phyloP scores from a whole-genome alignment of 2,888 invertebrate genomes.

The Drosophila bunnanda region DNA sequence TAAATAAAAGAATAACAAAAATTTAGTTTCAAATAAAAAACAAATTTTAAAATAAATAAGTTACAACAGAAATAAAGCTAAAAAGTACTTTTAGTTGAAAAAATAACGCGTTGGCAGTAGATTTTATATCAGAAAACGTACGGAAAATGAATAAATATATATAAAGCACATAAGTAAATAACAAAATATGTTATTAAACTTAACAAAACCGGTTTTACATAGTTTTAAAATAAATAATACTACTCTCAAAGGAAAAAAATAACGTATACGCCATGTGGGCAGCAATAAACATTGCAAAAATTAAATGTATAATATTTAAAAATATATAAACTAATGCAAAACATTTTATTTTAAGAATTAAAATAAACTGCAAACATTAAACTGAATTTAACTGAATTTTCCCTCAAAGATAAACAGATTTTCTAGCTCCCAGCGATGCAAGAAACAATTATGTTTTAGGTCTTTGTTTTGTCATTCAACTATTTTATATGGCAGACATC shows the following conservation, averaged over 20 bases:
- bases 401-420: background rate
- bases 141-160: background rate
- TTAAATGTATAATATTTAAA: background rate
- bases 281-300: background rate
- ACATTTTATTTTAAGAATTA: background rate
- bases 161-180: background rate
- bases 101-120: background rate
- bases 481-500: background rate
- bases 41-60: background rate
- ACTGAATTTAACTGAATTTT: background rate
- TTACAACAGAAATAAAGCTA: background rate
- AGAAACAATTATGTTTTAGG: constrained; percentile 14
- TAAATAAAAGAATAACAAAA: background rate
- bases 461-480: constrained; percentile 4
- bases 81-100: background rate
- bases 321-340: background rate
- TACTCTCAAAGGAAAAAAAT: no score
- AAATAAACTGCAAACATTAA: background rate
- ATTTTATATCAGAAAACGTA: no score
- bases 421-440: background rate
- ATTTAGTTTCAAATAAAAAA: background rate
- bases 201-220: no score
- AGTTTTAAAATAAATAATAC: background rate
- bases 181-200: no score
- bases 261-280: no score